Conservation (phyloP, 2,113 vertebrate genomes). For the Helogale parvula region DNA sequence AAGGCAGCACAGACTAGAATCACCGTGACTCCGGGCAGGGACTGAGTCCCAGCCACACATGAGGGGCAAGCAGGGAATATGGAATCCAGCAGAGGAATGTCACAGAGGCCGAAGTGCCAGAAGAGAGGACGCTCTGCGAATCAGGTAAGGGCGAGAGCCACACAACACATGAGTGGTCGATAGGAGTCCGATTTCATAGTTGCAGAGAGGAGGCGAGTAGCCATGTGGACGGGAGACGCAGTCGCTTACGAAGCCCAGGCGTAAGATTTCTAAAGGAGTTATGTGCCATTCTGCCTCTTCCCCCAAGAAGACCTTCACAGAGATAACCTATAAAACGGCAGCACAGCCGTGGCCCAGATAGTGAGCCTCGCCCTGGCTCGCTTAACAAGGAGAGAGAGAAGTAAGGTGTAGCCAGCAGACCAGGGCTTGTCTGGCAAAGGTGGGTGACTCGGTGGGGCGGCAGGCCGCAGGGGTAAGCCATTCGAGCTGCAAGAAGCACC, state of each 20-base stretch:
- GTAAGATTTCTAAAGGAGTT: not conserved
- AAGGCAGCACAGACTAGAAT: not conserved
- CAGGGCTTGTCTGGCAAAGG: not conserved
- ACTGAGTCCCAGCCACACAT: too few species aligned
- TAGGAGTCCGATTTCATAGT: accelerated
- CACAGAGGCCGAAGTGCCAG: accelerated
- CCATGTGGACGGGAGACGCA: not conserved
- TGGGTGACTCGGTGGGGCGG: accelerated
- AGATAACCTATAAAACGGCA: not conserved
- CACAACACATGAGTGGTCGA: accelerated
- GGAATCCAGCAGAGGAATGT: not conserved
- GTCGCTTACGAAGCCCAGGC: not conserved
- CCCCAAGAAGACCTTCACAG: not conserved
- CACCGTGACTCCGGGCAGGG: too few species aligned
- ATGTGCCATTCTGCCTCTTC: not conserved
- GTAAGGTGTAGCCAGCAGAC: not conserved
- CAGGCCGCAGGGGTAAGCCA: not conserved
- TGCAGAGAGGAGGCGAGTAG: not conserved
- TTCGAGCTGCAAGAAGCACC: accelerated
- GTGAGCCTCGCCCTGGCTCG: not conserved
- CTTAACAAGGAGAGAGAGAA: accelerated
- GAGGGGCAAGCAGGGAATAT: accelerated
- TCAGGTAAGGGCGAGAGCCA: too few species aligned
- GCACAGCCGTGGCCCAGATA: not conserved
- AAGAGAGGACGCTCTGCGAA: accelerated